phyloP scores from a whole-genome alignment of 2,113 vertebrate genomes.

The Trichechus manatus region DNA sequence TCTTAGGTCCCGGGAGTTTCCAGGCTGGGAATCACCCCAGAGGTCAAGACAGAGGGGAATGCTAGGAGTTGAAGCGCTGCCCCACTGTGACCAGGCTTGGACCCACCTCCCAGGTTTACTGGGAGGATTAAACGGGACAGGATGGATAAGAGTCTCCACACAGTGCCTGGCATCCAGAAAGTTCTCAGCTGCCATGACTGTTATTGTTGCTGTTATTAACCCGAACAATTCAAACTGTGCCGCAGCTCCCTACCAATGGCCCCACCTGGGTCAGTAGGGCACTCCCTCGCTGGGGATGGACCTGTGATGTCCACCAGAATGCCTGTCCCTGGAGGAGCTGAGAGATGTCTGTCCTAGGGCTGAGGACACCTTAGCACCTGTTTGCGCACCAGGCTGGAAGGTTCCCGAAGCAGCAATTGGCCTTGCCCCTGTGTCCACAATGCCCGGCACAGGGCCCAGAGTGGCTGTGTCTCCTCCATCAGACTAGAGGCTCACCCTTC shows the following conservation, averaged over 20 bases:
- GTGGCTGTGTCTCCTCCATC: not conserved
- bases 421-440: not conserved
- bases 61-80: not conserved
- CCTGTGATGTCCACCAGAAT: not conserved
- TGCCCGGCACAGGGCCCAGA: not conserved
- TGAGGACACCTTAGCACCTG: not conserved
- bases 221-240: not conserved
- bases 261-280: not conserved
- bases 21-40: not conserved
- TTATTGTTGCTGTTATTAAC: not conserved
- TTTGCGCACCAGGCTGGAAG: not conserved
- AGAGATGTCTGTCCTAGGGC: not conserved
- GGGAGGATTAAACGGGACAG: not conserved
- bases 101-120: not conserved
- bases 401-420: not conserved
- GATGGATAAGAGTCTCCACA: fast-evolving
- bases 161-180: not conserved
- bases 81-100: fast-evolving
- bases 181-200: not conserved
- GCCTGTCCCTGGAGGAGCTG: not conserved
- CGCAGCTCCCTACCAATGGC: not conserved
- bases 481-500: too few species aligned
- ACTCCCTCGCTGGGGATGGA: not conserved
- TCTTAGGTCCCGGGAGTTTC: not conserved
- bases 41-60: not conserved